Conservation (phyloP, 2,113 vertebrate genomes). For the Anoura caudifer region DNA sequence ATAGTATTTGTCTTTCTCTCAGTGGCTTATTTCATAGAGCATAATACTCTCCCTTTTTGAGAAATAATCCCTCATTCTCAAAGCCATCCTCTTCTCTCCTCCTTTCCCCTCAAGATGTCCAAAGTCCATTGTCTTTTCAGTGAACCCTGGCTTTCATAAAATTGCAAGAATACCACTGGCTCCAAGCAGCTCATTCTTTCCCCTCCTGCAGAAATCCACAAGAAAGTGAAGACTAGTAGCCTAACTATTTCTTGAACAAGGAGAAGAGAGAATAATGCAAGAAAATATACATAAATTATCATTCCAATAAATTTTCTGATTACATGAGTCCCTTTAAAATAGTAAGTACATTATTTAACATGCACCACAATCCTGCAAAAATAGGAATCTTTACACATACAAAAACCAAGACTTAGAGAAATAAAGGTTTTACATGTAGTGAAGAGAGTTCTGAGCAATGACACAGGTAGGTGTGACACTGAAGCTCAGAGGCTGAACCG, state of each 20-base stretch:
- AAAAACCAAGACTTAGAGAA: neutral
- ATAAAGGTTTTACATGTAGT: neutral
- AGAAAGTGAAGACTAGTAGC: neutral
- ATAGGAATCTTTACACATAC: neutral
- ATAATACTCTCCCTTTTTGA: neutral
- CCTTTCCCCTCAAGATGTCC: neutral
- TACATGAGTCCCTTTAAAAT: neutral
- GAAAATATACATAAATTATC: neutral
- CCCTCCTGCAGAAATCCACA: neutral
- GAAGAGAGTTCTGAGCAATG: neutral
- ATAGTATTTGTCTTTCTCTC: no score
- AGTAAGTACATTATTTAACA: conserved; percentile 2
- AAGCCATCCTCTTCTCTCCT: neutral
- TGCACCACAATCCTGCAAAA: neutral
- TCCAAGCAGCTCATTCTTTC: neutral
- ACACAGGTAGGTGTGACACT: neutral
- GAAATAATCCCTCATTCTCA: neutral
- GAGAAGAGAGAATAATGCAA: neutral
- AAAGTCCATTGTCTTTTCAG: neutral
- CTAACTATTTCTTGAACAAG: neutral
- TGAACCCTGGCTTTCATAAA: neutral
- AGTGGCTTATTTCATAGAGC: no score
- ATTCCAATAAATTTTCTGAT: conserved; percentile 24
- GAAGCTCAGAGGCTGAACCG: neutral
- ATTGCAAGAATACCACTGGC: neutral